Percentiles rank a stretch among this genome's conserved stretches.
These are phyloP conservation scores for Pogonus chalceus DNA, from an alignment of 1,140 invertebrate genomes.

Conservation along the genomic window DNA sequence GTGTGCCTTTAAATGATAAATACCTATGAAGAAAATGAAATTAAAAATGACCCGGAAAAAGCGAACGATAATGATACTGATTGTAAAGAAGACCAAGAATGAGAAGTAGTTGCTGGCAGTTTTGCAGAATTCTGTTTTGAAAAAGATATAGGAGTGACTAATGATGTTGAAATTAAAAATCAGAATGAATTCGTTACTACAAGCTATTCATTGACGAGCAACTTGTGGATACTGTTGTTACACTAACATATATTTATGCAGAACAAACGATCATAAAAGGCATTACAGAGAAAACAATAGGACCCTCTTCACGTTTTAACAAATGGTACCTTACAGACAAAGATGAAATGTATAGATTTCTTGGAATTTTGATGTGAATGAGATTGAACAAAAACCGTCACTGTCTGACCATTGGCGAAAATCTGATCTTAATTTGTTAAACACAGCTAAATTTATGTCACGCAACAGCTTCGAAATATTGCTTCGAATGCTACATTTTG, in stretches of 20 bases:
- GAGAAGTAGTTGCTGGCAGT: not conserved
- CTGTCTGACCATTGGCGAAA: not conserved
- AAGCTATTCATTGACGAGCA: not conserved
- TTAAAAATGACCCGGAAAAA: not conserved
- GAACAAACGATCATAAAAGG: not conserved
- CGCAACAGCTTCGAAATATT: conserved; percentile 24
- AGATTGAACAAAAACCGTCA: not conserved
- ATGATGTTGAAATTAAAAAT: not conserved
- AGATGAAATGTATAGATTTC: not conserved
- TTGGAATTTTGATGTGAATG: not conserved
- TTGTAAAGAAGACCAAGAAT: not conserved
- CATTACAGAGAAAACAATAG: not conserved
- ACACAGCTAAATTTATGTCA: conserved; percentile 16
- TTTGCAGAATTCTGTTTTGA: not conserved
- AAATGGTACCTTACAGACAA: not conserved
- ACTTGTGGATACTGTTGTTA: not conserved
- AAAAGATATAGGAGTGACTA: not conserved
- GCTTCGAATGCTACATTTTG: conserved; percentile 21
- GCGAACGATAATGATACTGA: not conserved
- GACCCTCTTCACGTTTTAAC: not conserved
- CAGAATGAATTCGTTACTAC: not conserved
- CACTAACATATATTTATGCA: not conserved
- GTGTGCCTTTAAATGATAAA: not conserved
- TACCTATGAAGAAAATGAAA: not conserved
- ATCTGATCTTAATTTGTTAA: not conserved